Evolutionary conservation across 2,797 vertebrate species (phyloP).

Genomic region (Sparidentex hasta): DNA sequence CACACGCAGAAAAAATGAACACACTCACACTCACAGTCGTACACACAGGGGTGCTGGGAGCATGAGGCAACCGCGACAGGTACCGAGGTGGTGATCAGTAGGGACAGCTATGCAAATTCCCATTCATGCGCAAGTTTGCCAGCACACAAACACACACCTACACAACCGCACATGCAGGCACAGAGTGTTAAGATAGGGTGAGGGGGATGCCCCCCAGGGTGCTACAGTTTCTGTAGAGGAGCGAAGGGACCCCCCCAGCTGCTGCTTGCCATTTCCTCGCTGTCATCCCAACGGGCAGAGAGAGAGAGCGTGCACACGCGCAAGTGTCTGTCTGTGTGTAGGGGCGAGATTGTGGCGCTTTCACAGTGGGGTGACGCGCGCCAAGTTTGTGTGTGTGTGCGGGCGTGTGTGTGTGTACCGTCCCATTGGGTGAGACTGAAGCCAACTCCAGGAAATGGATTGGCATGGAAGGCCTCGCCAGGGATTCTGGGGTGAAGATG

Average conservation of each 20-base stretch:
- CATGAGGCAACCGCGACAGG: slow-evolving; percentile 39
- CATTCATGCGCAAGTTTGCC: slow-evolving; percentile 39
- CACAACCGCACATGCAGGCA: slow-evolving; percentile 41
- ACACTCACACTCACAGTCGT: slow-evolving; percentile 10
- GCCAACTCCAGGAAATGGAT: slow-evolving; percentile 85
- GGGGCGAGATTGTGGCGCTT: slow-evolving; percentile 70
- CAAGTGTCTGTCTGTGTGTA: slow-evolving; percentile 61
- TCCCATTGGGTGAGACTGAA: slow-evolving; percentile 77
- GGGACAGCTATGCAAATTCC: slow-evolving; percentile 44
- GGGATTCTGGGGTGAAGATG: slow-evolving; percentile 82
- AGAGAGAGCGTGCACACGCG: slow-evolving; percentile 55
- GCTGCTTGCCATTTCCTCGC: slow-evolving; percentile 81
- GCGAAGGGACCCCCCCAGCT: slow-evolving; percentile 76
- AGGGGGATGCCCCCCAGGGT: slow-evolving; percentile 69
- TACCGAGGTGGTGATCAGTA: slow-evolving; percentile 43
- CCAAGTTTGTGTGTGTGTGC: slow-evolving; percentile 60
- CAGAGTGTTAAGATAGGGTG: slow-evolving; percentile 50
- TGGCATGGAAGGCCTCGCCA: slow-evolving; percentile 80
- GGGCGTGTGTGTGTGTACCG: slow-evolving; percentile 49
- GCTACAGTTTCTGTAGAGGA: slow-evolving; percentile 67
- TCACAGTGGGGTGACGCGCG: slow-evolving; percentile 58
- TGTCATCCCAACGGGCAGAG: slow-evolving; percentile 68
- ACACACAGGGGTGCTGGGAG: slow-evolving; percentile 21
- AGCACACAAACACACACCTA: slow-evolving; percentile 46
- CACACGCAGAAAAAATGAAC: slow-evolving; percentile 2